Evolutionary conservation across 2,888 invertebrate species (phyloP).

Genomic region (Hirtodrosophila confusa): DNA sequence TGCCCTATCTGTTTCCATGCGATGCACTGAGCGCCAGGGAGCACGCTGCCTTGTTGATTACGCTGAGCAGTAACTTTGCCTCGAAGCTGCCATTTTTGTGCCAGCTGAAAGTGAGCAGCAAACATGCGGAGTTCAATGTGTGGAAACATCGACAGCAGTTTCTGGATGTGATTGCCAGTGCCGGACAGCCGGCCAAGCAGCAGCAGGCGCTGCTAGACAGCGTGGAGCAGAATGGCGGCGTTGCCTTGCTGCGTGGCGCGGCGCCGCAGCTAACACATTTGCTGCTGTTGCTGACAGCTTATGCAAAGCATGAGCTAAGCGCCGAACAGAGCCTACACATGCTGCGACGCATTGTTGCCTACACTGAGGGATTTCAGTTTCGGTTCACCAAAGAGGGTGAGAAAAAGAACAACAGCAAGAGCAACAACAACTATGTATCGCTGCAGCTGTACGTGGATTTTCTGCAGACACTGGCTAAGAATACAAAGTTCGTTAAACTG

Average conservation of each 20-base stretch:
- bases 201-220: constrained; percentile 71
- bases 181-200: constrained; percentile 34
- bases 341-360: constrained; percentile 56
- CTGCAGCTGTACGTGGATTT: constrained; percentile 86
- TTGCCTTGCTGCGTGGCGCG: constrained; percentile 31
- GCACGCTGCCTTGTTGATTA: constrained; percentile 54
- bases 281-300: constrained; percentile 72
- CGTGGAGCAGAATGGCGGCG: constrained; percentile 63
- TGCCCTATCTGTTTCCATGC: constrained; percentile 76
- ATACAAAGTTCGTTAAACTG: constrained; percentile 82
- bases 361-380: constrained; percentile 59
- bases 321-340: constrained; percentile 59
- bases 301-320: constrained; percentile 58
- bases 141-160: constrained; percentile 73
- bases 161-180: constrained; percentile 63
- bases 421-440: constrained; percentile 85
- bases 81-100: constrained; percentile 62
- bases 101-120: constrained; percentile 37
- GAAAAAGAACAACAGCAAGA: constrained; percentile 81
- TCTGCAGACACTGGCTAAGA: constrained; percentile 85
- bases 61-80: constrained; percentile 69
- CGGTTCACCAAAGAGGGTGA: constrained; percentile 13
- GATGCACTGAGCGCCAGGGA: constrained; percentile 40
- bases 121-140: constrained; percentile 42
- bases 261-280: constrained; percentile 72